phyloP scores from a whole-genome alignment of 1,140 invertebrate genomes.

The Zaprionus africanus region DNA sequence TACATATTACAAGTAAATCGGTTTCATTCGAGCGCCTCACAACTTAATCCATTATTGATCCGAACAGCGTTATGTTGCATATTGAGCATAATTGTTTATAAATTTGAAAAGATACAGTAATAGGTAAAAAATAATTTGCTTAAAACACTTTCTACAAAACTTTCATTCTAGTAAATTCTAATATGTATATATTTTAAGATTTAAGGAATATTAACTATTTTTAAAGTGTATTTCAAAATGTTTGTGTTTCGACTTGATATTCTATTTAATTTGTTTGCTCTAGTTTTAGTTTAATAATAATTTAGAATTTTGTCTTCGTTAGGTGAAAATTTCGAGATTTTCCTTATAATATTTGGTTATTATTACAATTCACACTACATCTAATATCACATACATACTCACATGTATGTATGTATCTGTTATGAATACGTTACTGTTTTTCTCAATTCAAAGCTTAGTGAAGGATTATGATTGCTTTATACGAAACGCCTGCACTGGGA shows the following conservation, averaged over 20 bases:
- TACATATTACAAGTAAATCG: slow-evolving; percentile 18
- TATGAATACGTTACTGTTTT: slow-evolving; percentile 30
- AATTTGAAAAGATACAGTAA: slow-evolving; percentile 49
- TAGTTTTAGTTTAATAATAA: slow-evolving; percentile 59
- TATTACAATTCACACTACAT: slow-evolving; percentile 42
- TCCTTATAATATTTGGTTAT: slow-evolving; percentile 34
- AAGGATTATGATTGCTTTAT: slow-evolving; percentile 23
- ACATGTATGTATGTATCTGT: slow-evolving; percentile 36
- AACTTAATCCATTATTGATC: slow-evolving; percentile 47
- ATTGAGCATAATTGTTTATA: slow-evolving; percentile 43
- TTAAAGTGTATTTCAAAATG: slow-evolving; percentile 23
- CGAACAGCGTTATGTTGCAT: slow-evolving; percentile 40
- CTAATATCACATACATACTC: slow-evolving; percentile 47
- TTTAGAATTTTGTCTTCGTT: slow-evolving; percentile 80
- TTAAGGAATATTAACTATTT: slow-evolving; percentile 15
- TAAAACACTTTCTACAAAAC: slow-evolving; percentile 22
- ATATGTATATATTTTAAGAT: slow-evolving; percentile 27
- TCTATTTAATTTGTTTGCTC: slow-evolving; percentile 2
- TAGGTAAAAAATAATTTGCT: slow-evolving; percentile 60
- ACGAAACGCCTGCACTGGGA: not conserved
- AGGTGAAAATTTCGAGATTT: slow-evolving; percentile 49
- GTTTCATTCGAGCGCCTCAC: slow-evolving; percentile 52
- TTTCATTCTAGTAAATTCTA: slow-evolving; percentile 46
- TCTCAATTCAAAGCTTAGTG: slow-evolving; percentile 9
- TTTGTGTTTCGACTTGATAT: not conserved